Conservation (phyloP, 2,888 invertebrate species). For the Lamellibrachia satsuma region DNA sequence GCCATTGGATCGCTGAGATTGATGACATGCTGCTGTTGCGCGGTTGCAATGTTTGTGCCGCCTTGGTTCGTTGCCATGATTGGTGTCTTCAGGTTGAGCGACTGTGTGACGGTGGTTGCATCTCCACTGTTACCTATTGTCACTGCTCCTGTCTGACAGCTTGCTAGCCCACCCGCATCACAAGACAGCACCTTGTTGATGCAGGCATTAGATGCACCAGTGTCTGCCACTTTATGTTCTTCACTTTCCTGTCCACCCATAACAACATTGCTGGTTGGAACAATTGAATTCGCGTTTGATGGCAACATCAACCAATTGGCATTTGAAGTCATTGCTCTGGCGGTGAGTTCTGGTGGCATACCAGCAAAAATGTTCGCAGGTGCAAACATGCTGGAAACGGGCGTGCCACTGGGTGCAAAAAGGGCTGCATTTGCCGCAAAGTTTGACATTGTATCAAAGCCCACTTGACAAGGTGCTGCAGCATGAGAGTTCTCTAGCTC, state of each 20-base stretch:
- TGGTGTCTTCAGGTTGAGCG: not conserved
- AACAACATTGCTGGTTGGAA: not conserved
- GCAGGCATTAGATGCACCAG: not conserved
- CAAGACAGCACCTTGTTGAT: not conserved
- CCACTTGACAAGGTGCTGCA: not conserved
- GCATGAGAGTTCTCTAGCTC: not conserved
- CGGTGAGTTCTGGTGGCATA: not conserved
- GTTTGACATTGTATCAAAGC: not conserved
- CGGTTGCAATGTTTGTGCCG: not conserved
- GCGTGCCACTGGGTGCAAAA: not conserved
- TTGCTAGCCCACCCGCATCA: not conserved
- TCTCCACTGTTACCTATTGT: not conserved
- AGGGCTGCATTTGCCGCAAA: not conserved
- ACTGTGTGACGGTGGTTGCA: not conserved
- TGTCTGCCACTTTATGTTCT: not conserved
- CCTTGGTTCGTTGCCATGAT: not conserved
- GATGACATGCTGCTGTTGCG: not conserved
- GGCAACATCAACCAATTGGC: conserved; percentile 4
- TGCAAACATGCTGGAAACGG: not conserved
- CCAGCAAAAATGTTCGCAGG: not conserved
- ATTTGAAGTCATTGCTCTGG: not conserved
- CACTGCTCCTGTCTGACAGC: not conserved
- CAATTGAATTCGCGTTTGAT: not conserved
- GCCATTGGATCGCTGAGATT: not conserved
- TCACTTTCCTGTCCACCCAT: not conserved